phyloP scores from a whole-genome alignment of 1,140 invertebrate genomes.

The Drosophila malerkotliana region DNA sequence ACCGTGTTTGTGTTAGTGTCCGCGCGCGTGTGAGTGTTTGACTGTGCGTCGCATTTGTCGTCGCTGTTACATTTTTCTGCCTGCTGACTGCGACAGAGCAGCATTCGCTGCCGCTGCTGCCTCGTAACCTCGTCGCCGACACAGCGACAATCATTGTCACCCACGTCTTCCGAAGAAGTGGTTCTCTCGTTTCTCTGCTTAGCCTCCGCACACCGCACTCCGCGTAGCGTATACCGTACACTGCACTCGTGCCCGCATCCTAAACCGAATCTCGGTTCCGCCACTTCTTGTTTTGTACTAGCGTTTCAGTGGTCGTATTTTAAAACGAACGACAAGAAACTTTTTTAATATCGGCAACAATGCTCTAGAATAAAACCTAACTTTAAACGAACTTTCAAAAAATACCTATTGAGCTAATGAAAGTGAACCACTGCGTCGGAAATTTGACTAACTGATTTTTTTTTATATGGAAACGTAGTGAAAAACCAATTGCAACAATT shows the following conservation, averaged over 20 bases:
- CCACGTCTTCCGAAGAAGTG: constrained; percentile 78
- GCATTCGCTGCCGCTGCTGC: constrained; percentile 29
- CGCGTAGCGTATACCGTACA: background rate
- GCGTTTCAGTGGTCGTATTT: constrained; percentile 15
- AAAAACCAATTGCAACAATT: background rate
- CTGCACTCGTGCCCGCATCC: background rate
- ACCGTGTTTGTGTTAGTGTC: constrained; percentile 12
- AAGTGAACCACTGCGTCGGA: background rate
- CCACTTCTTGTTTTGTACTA: constrained; percentile 8
- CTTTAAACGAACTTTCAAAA: background rate
- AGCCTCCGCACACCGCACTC: background rate
- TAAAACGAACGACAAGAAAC: background rate
- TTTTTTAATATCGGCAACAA: background rate
- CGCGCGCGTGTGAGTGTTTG: constrained; percentile 24
- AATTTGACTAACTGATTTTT: background rate
- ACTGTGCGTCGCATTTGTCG: constrained; percentile 54
- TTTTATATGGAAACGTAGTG: background rate
- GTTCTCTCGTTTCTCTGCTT: constrained; percentile 60
- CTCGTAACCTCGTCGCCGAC: constrained; percentile 39
- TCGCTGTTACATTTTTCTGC: constrained; percentile 21
- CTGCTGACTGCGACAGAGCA: background rate
- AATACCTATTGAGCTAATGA: background rate
- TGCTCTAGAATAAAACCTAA: background rate
- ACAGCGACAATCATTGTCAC: constrained; percentile 81
- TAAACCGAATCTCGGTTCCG: background rate